Evolutionary conservation across 2,113 vertebrate species (phyloP).

Genomic region (Odobenus rosmarus): DNA sequence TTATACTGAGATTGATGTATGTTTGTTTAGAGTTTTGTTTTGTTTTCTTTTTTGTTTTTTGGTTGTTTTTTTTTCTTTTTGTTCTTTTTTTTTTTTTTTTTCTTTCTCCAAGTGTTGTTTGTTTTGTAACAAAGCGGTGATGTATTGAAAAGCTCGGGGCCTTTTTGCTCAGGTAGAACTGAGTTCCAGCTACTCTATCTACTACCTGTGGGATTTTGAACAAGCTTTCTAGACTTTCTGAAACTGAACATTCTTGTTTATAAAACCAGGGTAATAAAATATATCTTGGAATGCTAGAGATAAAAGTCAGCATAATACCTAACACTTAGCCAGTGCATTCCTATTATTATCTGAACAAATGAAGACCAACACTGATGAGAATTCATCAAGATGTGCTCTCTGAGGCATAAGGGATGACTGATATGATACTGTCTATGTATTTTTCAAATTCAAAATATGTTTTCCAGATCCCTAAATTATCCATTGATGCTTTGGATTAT

Average conservation of each 20-base stretch:
- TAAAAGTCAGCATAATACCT: not conserved
- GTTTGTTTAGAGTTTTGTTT: not conserved
- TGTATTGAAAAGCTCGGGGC: not conserved
- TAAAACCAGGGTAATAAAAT: constrained; percentile 1
- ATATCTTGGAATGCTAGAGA: not conserved
- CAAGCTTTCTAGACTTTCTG: not conserved
- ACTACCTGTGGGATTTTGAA: not conserved
- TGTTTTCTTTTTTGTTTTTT: not conserved
- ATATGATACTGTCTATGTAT: not conserved
- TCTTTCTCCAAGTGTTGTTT: not conserved
- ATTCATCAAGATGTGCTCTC: not conserved
- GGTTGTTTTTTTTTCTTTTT: not conserved
- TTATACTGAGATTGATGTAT: not conserved
- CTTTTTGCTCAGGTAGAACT: not conserved
- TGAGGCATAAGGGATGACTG: not conserved
- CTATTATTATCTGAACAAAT: not conserved
- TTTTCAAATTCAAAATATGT: constrained; percentile 17
- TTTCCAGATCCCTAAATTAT: not conserved
- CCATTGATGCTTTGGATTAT: not conserved
- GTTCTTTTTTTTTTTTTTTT: not conserved
- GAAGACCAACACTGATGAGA: not conserved
- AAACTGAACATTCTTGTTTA: not conserved
- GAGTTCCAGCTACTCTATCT: not conserved
- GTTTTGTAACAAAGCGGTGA: not conserved
- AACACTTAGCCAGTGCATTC: not conserved